These are phyloP conservation scores for Lethrus apterus DNA, from an alignment of 1,140 invertebrate species.

Conservation along the genomic window DNA sequence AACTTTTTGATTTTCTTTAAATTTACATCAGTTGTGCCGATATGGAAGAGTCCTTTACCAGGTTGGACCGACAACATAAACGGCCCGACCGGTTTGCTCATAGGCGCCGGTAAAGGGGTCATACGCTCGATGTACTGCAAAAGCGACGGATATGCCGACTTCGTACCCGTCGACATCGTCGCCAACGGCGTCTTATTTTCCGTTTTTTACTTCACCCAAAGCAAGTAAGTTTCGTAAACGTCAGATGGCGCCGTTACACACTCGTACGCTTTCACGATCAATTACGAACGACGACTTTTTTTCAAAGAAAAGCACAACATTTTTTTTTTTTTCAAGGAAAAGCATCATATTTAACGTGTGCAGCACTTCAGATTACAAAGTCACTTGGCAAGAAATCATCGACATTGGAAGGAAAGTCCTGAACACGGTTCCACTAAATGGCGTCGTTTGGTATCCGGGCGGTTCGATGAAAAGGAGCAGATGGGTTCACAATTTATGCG, in stretches of 20 bases:
- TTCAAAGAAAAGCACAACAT: no score
- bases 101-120: conserved; percentile 72
- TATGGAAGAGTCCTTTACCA: conserved; percentile 46
- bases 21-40: conserved; percentile 44
- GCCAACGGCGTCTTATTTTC: conserved; percentile 65
- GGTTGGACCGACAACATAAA: conserved; percentile 93
- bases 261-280: not conserved
- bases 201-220: no score
- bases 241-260: no score
- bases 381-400: conserved; percentile 77
- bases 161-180: conserved; percentile 73
- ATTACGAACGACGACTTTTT: no score
- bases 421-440: conserved; percentile 65
- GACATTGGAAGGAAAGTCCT: conserved; percentile 70
- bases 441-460: conserved; percentile 80
- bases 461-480: conserved; percentile 79
- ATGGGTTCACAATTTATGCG: conserved; percentile 67
- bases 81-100: conserved; percentile 71
- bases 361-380: conserved; percentile 69
- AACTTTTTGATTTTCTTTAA: no score
- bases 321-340: no score
- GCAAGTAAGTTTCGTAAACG: no score
- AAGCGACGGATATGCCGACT: conserved; percentile 66
- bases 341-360: conserved; percentile 62
- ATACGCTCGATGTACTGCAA: conserved; percentile 75